Percentiles rank a stretch among this genome's conserved stretches.
These are phyloP conservation scores for Cyprinella venusta DNA, from an alignment of 2,797 vertebrate species.

Conservation along the genomic window DNA sequence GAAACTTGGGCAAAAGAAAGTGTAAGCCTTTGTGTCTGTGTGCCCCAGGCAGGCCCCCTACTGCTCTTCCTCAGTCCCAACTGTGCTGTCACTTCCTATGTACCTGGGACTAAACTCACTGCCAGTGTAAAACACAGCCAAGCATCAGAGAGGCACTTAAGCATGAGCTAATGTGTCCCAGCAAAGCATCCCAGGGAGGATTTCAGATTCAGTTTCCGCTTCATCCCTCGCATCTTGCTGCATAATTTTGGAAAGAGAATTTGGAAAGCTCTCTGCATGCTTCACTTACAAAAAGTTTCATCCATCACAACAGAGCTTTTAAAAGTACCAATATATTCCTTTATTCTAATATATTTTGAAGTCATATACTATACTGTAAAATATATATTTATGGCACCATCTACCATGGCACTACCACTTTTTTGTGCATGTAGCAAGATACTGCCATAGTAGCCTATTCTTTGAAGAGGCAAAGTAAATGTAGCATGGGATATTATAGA, in stretches of 20 bases:
- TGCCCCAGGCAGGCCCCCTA: not conserved
- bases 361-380: no score
- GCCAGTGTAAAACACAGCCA: not conserved
- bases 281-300: not conserved
- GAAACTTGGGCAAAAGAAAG: not conserved
- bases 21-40: not conserved
- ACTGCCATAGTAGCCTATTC: not conserved
- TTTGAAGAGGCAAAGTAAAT: not conserved
- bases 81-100: constrained; percentile 36
- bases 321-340: not conserved
- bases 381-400: not conserved
- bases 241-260: not conserved
- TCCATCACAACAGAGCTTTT: no score
- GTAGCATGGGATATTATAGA: not conserved
- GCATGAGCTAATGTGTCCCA: constrained; percentile 14
- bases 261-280: not conserved
- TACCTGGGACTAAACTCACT: constrained; percentile 20
- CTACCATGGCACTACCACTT: not conserved
- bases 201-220: not conserved
- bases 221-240: not conserved
- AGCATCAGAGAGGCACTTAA: constrained; percentile 19
- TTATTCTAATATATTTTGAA: not conserved
- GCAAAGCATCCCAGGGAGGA: not conserved
- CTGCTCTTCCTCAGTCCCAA: constrained; percentile 12
- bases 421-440: not conserved